Evolutionary conservation across 2,888 invertebrate genomes (phyloP), one percentile per base, ranked within the genome.

Genomic region (Diploptera punctata): DNA sequence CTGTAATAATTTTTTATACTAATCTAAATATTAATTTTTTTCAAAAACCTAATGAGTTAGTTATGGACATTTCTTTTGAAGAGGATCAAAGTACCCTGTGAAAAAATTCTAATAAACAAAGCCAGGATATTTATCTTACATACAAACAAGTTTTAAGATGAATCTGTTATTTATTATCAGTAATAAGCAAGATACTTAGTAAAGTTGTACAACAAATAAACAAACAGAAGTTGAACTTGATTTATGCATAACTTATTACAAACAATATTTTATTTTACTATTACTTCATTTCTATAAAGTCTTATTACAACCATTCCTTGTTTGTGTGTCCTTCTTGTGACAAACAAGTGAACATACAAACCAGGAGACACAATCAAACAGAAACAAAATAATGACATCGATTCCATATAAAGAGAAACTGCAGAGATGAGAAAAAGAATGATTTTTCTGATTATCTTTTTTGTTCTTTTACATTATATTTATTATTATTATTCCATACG

Each of bases 121-220:
- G n/a, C n/a, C n/a, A n/a, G n/a, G n/a, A n/a, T n/a, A n/a, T n/a
- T n/a, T n/a, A n/a, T n/a, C n/a, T n/a, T n/a, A n/a, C n/a, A n/a
- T n/a, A n/a, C n/a, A n/a, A n/a, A n/a, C n/a, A n/a, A n/a, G n/a
- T n/a, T n/a, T n/a, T 31, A 13, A 44, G 65, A 65, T 47, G 44
- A 65, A 65, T 26, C 47, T 65, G 47, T 65, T 47, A n/a, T 65
- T 65, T 65, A 65, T 65, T 65, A 44, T 65, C 65, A 65, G 43
- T 65, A 65, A 65, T 65, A 65, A 65, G 65, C 65, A 43, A 65
- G 44, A 65, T 65, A 65, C 10, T 26, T 24, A 65, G 44, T 38
- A 47, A 65, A 65, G 16, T 26, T 65, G 65, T 65, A 65, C 65
- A 65, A 65, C 65, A 65, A 65, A 65, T 29, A 44, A 65, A 65